A percentile compares a stretch with the other conserved stretches of the same genome.
Conservation (phyloP, 2,888 invertebrate species). For the Pristionchus arcanus region DNA sequence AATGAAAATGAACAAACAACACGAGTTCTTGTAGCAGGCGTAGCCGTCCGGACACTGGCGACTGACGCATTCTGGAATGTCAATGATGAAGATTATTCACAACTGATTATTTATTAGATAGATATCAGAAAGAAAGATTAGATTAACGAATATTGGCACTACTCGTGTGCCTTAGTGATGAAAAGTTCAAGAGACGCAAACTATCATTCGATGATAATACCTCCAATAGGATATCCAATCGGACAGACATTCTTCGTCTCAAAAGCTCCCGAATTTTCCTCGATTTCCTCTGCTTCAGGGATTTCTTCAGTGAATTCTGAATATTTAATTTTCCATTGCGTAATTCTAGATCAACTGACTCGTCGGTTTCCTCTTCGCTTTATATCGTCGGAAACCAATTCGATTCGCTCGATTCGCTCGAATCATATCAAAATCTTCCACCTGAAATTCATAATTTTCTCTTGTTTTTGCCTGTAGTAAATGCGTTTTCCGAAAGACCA, state of each 20-base stretch:
- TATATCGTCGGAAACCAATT: not conserved
- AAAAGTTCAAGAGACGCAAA: too few species aligned
- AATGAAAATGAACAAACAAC: slow-evolving; percentile 60
- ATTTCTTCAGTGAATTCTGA: not conserved
- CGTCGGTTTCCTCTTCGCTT: not conserved
- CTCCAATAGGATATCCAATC: slow-evolving; percentile 54
- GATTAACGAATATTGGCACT: too few species aligned
- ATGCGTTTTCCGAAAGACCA: too few species aligned
- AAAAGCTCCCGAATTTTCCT: not conserved
- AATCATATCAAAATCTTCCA: slow-evolving; percentile 18
- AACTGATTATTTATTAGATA: too few species aligned
- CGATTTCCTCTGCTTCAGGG: slow-evolving; percentile 28
- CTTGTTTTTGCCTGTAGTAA: too few species aligned
- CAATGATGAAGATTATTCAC: not conserved
- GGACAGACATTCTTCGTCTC: slow-evolving; percentile 50
- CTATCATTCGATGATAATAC: not conserved
- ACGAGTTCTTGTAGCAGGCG: slow-evolving; percentile 69
- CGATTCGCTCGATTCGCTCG: slow-evolving; percentile 29
- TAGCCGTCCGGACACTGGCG: slow-evolving; percentile 70
- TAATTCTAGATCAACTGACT: not conserved
- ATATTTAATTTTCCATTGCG: not conserved
- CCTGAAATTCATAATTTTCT: not conserved
- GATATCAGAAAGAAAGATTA: not conserved
- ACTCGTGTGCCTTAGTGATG: too few species aligned
- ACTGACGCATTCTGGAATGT: slow-evolving; percentile 60